Percentiles rank a stretch among this genome's conserved stretches.
phyloP scores from a whole-genome alignment of 2,797 vertebrate species.

The Intellagama lesueurii region DNA sequence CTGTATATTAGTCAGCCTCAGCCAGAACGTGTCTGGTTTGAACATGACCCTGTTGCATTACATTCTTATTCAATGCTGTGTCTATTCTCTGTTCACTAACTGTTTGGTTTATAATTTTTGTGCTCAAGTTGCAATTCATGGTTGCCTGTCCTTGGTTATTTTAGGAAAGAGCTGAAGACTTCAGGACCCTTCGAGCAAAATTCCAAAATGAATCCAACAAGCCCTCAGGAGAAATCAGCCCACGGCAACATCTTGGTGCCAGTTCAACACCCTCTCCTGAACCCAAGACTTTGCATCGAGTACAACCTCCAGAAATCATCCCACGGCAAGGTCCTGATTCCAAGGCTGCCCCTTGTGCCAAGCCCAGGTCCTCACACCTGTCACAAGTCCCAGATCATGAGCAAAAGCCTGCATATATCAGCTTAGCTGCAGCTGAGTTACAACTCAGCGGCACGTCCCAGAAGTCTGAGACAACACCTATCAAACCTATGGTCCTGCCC shows the following conservation, averaged over 20 bases:
- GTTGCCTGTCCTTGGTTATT: constrained; percentile 70
- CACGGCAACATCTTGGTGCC: background rate
- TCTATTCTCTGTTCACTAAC: background rate
- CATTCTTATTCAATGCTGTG: background rate
- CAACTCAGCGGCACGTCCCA: background rate
- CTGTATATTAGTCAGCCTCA: background rate
- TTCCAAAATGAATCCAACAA: constrained; percentile 84
- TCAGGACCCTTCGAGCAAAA: constrained; percentile 89
- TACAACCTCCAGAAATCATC: rapidly evolving
- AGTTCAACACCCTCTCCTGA: background rate
- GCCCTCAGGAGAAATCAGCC: rapidly evolving
- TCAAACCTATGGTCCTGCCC: background rate
- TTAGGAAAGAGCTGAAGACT: constrained; percentile 82
- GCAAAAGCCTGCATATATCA: constrained; percentile 12
- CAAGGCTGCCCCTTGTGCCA: background rate
- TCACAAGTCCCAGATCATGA: background rate
- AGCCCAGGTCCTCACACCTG: background rate
- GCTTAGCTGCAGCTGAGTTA: too few relatives aligned
- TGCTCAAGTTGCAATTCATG: background rate
- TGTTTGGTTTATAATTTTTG: background rate
- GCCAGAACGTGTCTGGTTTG: background rate
- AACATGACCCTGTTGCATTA: too few relatives aligned
- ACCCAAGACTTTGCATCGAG: background rate
- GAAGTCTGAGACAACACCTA: rapidly evolving
- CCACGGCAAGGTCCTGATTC: background rate